Base-by-base conservation (phyloP, 2,888 invertebrate genomes). In the Lasius fuliginosus region DNA sequence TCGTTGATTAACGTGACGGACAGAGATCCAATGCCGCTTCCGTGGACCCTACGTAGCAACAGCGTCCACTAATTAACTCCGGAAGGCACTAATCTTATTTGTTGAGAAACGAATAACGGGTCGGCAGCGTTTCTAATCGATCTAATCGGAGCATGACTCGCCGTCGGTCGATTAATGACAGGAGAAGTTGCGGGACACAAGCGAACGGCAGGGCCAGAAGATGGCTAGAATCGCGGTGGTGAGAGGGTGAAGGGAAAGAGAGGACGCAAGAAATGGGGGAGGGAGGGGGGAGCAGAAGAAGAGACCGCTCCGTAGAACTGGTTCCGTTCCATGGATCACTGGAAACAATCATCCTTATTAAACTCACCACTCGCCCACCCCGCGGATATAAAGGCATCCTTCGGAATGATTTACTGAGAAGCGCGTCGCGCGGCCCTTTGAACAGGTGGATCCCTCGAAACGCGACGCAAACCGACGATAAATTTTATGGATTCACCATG, bases 321-420 rank as follows among this genome's bases (percentile, higher is more conserved):
- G 90, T 88, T 90, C 86, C 84, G 89, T 89, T 89, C 89, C 87
- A 87, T 81, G 88, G 90, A 92, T 92, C 92, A 90, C 91, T 91
- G 92, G 92, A 92, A 93, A 92, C 92, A 93, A 93, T 93, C 91
- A 92, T 93, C 91, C 91, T 92, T 92, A 93, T 93, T 92, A 92
- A 93, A 92, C 90, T 92, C 92, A 87, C 88, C 89, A 86, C 85
- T 89, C 88, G 79, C 89, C 83, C 90, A 90, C 88, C 86, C 87
- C 85, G 84, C 89, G 86, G 89, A 91, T 91, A 89, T 88, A 91
- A 87, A 90, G 87, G 85, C 91, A 90, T 89, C 90, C 91, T 86
- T 88, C 85, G 88, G 87, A 91, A 92, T 91, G 88, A 91, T 91
- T 91, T 91, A 92, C 91, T 92, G 86, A 81, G 91, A 91, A 91